These are phyloP conservation scores for Hypothenemus hampei DNA, from an alignment of 1,140 invertebrate species.

Conservation along the genomic window DNA sequence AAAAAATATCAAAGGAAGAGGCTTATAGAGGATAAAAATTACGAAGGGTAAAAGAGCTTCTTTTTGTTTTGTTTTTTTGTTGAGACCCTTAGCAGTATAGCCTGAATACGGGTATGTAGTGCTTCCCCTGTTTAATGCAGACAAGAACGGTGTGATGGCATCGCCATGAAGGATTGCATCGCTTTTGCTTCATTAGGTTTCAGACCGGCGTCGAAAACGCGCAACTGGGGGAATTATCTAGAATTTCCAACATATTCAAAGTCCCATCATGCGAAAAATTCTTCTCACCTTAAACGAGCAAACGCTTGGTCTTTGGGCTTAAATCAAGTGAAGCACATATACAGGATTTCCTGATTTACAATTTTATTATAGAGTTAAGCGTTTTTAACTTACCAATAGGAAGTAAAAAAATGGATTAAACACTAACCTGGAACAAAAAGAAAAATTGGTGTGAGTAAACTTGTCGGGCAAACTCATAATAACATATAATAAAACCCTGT, in stretches of 20 bases:
- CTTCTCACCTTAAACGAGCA: constrained; percentile 3
- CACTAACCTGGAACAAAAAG: too few relatives aligned
- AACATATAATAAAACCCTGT: too few relatives aligned
- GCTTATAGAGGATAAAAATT: too few relatives aligned
- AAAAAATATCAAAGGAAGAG: too few relatives aligned
- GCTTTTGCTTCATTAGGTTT: constrained; percentile 29
- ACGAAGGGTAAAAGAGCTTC: not conserved
- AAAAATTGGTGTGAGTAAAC: too few relatives aligned
- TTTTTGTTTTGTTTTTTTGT: not conserved
- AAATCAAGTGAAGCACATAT: too few relatives aligned
- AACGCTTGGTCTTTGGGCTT: constrained; percentile 1
- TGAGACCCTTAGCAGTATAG: not conserved
- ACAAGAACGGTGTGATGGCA: constrained; percentile 19
- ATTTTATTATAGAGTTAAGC: too few relatives aligned
- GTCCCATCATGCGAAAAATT: constrained; percentile 19
- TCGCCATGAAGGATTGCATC: constrained; percentile 28
- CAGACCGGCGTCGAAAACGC: constrained; percentile 20
- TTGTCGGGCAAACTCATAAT: too few relatives aligned
- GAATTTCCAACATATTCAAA: constrained; percentile 26
- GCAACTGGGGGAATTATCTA: constrained; percentile 23
- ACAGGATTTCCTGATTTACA: not conserved
- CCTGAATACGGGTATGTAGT: constrained; percentile 8
- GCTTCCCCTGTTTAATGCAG: constrained; percentile 21
- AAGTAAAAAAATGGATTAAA: too few relatives aligned
- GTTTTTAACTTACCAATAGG: too few relatives aligned